Evolutionary conservation across 2,797 vertebrate genomes (phyloP).

Genomic region (Leptodactylus fallax): DNA sequence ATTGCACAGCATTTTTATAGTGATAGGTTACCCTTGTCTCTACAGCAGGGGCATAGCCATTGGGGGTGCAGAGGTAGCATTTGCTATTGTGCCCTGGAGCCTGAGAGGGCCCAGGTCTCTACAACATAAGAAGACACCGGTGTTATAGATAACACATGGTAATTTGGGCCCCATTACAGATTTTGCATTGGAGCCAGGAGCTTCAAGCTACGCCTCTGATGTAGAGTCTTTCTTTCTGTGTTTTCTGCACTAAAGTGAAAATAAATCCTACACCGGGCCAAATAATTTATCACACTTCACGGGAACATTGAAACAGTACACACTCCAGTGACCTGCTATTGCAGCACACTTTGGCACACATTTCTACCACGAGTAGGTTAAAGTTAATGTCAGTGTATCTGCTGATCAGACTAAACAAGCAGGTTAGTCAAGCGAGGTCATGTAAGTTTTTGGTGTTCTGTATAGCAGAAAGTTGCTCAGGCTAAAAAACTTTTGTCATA

Average conservation of each 20-base stretch:
- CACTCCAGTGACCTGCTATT: conserved; percentile 21
- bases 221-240: too few species aligned
- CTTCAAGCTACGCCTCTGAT: too few species aligned
- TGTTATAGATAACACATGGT: too few species aligned
- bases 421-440: conserved; percentile 30
- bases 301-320: background rate
- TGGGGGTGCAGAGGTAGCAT: too few species aligned
- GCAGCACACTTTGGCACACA: background rate
- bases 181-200: too few species aligned
- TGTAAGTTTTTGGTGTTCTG: background rate
- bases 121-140: too few species aligned
- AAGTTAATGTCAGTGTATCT: conserved; percentile 34
- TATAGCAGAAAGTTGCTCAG: background rate
- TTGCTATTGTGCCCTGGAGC: too few species aligned
- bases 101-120: too few species aligned
- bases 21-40: too few species aligned
- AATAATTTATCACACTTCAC: background rate
- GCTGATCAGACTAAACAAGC: conserved; percentile 41
- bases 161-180: too few species aligned
- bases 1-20: too few species aligned
- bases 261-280: background rate
- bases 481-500: background rate
- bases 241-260: background rate
- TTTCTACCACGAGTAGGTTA: conserved; percentile 29
- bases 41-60: too few species aligned